A percentile compares a stretch with the other conserved stretches of the same genome.
phyloP scores from a whole-genome alignment of 2,888 invertebrate genomes.

The Phengaris alcon region DNA sequence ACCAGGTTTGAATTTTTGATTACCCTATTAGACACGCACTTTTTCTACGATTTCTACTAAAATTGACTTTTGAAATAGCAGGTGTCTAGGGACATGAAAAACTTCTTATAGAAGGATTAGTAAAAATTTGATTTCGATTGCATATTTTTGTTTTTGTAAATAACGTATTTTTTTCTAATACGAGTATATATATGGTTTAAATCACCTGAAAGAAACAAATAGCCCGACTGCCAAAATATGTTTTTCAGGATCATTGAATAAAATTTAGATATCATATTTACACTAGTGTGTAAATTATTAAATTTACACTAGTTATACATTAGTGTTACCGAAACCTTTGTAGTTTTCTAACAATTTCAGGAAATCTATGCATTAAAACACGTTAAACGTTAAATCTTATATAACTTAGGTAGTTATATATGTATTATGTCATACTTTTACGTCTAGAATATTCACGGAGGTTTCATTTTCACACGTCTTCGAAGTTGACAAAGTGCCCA shows the following conservation, averaged over 20 bases:
- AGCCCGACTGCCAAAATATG: too few species aligned
- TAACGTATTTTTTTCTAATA: background rate
- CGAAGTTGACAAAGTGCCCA: constrained; percentile 7
- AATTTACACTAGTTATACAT: too few species aligned
- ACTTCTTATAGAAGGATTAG: constrained; percentile 6
- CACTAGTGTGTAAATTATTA: too few species aligned
- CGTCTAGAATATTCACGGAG: background rate
- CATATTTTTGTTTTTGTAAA: background rate
- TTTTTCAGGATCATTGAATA: too few species aligned
- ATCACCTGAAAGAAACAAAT: too few species aligned
- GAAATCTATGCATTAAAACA: too few species aligned
- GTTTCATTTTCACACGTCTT: background rate
- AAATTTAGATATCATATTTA: too few species aligned
- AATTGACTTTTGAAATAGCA: constrained; percentile 26
- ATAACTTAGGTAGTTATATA: too few species aligned
- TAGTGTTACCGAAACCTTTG: background rate
- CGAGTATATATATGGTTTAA: background rate
- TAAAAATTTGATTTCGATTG: background rate
- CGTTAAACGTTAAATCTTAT: too few species aligned
- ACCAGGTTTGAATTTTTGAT: constrained; percentile 24
- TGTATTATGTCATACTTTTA: background rate
- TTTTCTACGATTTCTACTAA: constrained; percentile 10
- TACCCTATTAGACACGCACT: constrained; percentile 28
- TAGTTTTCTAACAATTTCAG: background rate
- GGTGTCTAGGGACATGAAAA: background rate